Evolutionary conservation across 2,113 vertebrate species (phyloP), one percentile per base, ranked within the genome.

Genomic region (Xiphophorus hellerii): DNA sequence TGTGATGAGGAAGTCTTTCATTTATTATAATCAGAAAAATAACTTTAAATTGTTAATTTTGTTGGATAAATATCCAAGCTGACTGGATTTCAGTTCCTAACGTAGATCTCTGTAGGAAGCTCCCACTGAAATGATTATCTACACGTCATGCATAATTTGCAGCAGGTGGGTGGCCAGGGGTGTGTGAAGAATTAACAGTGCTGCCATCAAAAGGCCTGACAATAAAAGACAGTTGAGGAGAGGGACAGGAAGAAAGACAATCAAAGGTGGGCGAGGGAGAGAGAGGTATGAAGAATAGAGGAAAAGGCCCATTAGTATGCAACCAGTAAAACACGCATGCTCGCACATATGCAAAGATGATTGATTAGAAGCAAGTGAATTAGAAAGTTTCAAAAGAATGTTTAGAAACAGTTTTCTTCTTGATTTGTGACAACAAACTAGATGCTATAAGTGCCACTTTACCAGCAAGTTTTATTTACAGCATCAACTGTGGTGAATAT

Each of bases 151-250:
- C 60, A 74, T 44, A 70, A 44, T 73, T 51, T 60, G 58, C 15
- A 73, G 83, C 71, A 75, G 73, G 84, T 80, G 80, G 83, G 86
- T 75, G 90, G 85, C 72, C 74, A 60, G 62, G 58, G 78, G 77
- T 69, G 67, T 39, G 42, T 64, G 39, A 65, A 60, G 17, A 85
- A 80, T 84, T 62, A 82, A 86, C 80, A 83, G 74, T 71, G 67
- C 29, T 76, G 84, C 85, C 70, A 74, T 85, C 80, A 90, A 82
- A 92, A 84, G 80, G 63, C 80, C 73, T 84, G 69, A 66, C 76
- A 85, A 60, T 75, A 69, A 80, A 77, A 70, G 80, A 60, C 73
- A 66, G 66, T 62, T 63, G 62, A 63, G 73, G 64, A 60, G 62
- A 86, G 74, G 60, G 27, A 86, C 14, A 37, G 42, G 71, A 28